These are phyloP conservation scores for Peromyscus attwateri DNA, from an alignment of 2,797 vertebrate species.

Conservation along the genomic window DNA sequence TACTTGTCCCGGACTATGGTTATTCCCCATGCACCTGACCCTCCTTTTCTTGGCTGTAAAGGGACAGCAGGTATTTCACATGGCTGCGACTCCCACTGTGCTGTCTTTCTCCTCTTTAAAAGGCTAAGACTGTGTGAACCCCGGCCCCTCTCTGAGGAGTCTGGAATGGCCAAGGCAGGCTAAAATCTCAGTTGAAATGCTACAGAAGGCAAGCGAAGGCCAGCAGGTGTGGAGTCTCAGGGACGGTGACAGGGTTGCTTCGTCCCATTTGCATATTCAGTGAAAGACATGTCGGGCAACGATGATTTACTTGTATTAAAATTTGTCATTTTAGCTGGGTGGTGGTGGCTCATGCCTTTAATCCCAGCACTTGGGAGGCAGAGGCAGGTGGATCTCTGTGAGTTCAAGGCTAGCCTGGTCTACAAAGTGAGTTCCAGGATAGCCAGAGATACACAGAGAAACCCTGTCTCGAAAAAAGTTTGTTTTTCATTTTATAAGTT, in stretches of 20 bases:
- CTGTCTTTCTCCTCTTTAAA: background rate
- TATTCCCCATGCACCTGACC: background rate
- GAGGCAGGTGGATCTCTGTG: too few species aligned
- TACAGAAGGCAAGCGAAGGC: background rate
- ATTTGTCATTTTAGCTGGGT: background rate
- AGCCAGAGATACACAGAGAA: too few species aligned
- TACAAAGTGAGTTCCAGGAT: too few species aligned
- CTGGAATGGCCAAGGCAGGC: background rate
- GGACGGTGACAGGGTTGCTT: background rate
- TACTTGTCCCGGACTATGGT: background rate
- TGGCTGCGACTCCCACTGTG: background rate
- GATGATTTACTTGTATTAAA: background rate
- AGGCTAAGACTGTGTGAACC: background rate
- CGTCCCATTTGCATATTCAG: background rate
- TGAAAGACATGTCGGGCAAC: background rate
- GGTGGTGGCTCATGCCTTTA: too few species aligned
- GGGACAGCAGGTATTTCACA: background rate
- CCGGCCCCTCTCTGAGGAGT: background rate
- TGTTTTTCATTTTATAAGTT: background rate
- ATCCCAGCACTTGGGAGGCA: too few species aligned
- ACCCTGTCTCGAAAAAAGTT: background rate
- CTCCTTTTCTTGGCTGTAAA: background rate
- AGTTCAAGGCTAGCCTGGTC: too few species aligned
- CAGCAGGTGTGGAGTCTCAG: background rate
- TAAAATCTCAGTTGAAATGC: background rate